These are phyloP conservation scores for Drosophila subsilvestris DNA, from an alignment of 2,888 invertebrate genomes.

Conservation along the genomic window DNA sequence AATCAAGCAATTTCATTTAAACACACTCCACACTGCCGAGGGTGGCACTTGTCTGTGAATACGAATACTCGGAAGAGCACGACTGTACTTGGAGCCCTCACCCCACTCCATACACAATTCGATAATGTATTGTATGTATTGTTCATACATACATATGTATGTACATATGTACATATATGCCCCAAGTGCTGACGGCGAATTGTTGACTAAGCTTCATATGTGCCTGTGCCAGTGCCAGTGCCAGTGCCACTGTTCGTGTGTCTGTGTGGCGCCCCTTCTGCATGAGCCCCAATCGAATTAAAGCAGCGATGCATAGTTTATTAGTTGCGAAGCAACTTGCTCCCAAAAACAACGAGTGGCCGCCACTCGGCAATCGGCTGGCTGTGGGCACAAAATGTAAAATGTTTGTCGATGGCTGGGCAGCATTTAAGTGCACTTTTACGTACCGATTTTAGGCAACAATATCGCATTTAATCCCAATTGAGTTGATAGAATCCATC, in stretches of 20 bases:
- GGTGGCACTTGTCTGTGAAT: conserved; percentile 31
- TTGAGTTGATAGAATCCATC: conserved; percentile 3
- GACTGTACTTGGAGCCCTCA: conserved; percentile 7
- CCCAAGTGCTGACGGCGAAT: conserved; percentile 48
- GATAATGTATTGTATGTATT: conserved; percentile 61
- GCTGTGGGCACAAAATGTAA: conserved; percentile 3
- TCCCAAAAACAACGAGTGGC: conserved; percentile 17
- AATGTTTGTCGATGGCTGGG: conserved; percentile 5
- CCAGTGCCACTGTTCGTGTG: conserved; percentile 8
- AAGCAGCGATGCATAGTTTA: conserved; percentile 55
- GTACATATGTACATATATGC: conserved; percentile 12
- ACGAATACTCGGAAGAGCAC: conserved; percentile 7
- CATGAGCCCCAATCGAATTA: conserved; percentile 41
- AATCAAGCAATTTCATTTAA: conserved; percentile 79
- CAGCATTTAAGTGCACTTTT: conserved; percentile 15
- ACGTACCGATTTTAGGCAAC: conserved; percentile 4
- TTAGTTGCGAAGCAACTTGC: conserved; percentile 39
- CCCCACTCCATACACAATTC: conserved; percentile 34
- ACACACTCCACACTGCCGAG: conserved; percentile 62
- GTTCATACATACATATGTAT: conserved; percentile 16
- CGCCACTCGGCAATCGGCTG: neutral
- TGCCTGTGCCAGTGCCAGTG: neutral
- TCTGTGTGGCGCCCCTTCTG: conserved; percentile 14
- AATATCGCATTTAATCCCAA: neutral
- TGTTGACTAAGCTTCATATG: conserved; percentile 46